Base-by-base conservation (phyloP, 2,888 invertebrate species). In the Halictus quadricinctus region DNA sequence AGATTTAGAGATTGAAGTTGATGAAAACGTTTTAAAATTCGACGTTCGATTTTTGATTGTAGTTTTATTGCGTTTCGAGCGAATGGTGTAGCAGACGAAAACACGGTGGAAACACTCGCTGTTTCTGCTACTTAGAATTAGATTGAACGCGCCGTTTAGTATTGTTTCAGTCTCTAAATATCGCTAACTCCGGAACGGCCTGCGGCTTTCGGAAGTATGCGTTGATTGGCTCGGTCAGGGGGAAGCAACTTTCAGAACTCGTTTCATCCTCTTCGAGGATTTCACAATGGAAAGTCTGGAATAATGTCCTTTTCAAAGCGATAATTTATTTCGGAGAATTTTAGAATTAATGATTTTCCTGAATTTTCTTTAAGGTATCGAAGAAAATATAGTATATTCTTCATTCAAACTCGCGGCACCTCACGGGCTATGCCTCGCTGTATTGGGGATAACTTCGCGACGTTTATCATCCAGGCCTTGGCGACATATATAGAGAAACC, bases 181-280 rank as follows among this genome's bases (percentile, higher is more conserved):
- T 60, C 60, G 60, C 60, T 60, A 60, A 60, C 60, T 60, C 60
- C 13, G 25, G 15, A 60, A 25, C 60, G 25, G 60, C 25, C 60
- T 60, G 60, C 60, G 60, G 60, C 60, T 60, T 25, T 25, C 25
- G 60, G 6, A 60, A 60, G 60, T 60, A 60, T 60, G 60, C 60
- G 60, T 25, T 15, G 60, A 60, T 60, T 60, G 60, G 60, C 25
- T 15, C 13, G 25, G 60, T 29, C 25, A 6, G 25, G 7, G 15
- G 0, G 60, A 13, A 12, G 25, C 12, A 29, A 29, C 60, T 60
- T 60, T 15, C 15, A 15, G 25, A 60, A 60, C 25, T 60, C 60
- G 60, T 60, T 60, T 60, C 60, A 60, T 60, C 25, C 60, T 60
- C 13, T 15, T 25, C 13, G 15, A 6, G 25, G 25, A 29, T 60